These are phyloP conservation scores for Microvelia longipes DNA, from an alignment of 1,140 invertebrate genomes.

Conservation along the genomic window DNA sequence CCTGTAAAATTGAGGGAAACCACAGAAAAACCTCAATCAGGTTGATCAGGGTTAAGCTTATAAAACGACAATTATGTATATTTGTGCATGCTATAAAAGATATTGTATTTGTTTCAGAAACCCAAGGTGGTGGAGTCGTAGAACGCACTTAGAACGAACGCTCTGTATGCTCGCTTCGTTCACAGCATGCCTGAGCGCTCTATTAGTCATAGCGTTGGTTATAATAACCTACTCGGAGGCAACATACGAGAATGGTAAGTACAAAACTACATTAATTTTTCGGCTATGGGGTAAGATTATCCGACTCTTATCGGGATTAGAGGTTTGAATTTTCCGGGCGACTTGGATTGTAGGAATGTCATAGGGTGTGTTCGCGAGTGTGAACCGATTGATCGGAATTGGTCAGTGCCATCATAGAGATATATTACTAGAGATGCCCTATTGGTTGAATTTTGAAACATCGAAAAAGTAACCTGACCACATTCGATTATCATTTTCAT, in stretches of 20 bases:
- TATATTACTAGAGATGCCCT: too few relatives aligned
- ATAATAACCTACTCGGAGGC: conserved; percentile 21
- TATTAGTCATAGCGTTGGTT: conserved; percentile 47
- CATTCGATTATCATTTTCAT: too few relatives aligned
- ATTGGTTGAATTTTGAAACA: too few relatives aligned
- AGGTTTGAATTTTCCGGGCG: neutral
- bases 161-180: conserved; percentile 48
- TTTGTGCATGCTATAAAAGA: neutral
- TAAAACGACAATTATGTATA: too few relatives aligned
- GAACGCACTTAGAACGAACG: conserved; percentile 59
- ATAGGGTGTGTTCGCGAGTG: too few relatives aligned
- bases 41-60: too few relatives aligned
- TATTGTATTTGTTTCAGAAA: conserved; percentile 38
- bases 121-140: conserved; percentile 71
- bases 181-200: conserved; percentile 43
- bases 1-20: too few relatives aligned
- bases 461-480: too few relatives aligned
- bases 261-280: neutral
- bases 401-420: too few relatives aligned
- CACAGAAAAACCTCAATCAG: too few relatives aligned
- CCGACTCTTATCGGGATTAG: neutral
- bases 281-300: neutral
- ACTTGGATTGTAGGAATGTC: too few relatives aligned
- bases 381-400: too few relatives aligned
- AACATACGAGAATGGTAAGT: neutral